A percentile compares a stretch with the other conserved stretches of the same genome.
Evolutionary conservation across 2,888 invertebrate genomes (phyloP).

Genomic region (Orthonychiurus folsomi): DNA sequence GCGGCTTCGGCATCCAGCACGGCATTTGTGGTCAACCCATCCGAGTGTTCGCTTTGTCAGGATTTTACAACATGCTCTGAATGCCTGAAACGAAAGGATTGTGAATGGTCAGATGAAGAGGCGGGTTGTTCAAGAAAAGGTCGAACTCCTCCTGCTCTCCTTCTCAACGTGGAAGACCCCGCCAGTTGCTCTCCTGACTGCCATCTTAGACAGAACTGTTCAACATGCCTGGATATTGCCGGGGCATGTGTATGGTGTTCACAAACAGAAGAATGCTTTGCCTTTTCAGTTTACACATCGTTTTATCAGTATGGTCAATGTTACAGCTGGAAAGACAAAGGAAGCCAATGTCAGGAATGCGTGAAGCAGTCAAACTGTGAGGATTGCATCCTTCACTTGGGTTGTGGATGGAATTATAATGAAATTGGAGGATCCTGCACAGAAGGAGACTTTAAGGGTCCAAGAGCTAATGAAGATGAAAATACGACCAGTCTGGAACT

Average conservation of each 20-base stretch:
- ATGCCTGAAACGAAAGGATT: constrained; percentile 61
- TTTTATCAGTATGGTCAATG: constrained; percentile 89
- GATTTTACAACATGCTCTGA: constrained; percentile 81
- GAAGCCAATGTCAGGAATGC: constrained; percentile 71
- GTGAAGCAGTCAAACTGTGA: constrained; percentile 50
- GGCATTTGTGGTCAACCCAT: constrained; percentile 44
- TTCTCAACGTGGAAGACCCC: constrained; percentile 47
- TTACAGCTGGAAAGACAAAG: constrained; percentile 81
- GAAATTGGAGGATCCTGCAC: constrained; percentile 79
- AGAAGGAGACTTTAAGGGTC: constrained; percentile 74
- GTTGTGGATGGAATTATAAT: constrained; percentile 94
- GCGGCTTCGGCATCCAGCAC: background rate
- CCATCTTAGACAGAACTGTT: constrained; percentile 64
- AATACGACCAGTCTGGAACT: constrained; percentile 11
- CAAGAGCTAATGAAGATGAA: constrained; percentile 45
- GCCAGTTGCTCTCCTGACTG: constrained; percentile 73
- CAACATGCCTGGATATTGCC: constrained; percentile 71
- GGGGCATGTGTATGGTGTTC: constrained; percentile 94
- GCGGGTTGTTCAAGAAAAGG: constrained; percentile 76
- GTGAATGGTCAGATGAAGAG: constrained; percentile 89
- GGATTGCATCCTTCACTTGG: constrained; percentile 47
- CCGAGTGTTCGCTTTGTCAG: constrained; percentile 81
- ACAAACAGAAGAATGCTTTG: constrained; percentile 79
- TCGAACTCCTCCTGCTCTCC: constrained; percentile 46
- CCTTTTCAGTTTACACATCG: constrained; percentile 90